Conservation (phyloP, 2,797 vertebrate species). For the Hirundo rustica region DNA sequence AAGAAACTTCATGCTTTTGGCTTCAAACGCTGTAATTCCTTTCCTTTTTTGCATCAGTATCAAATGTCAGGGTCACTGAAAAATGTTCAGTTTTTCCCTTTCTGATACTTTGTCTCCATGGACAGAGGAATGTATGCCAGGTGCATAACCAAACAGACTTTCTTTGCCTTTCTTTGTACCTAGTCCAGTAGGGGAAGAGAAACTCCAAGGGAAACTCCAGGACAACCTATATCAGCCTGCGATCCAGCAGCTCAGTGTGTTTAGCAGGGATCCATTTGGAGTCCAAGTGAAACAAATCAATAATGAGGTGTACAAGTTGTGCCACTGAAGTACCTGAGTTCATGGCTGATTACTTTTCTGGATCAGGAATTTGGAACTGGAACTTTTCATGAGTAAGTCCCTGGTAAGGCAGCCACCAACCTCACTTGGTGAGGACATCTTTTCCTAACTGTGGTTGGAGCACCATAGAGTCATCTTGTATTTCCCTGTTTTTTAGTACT, state of each 20-base stretch:
- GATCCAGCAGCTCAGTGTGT: neutral
- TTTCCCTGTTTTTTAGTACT: neutral
- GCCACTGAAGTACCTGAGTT: neutral
- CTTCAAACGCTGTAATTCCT: conserved; percentile 16
- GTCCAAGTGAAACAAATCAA: neutral
- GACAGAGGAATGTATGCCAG: conserved; percentile 41
- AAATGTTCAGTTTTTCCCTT: conserved; percentile 5
- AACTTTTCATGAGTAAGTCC: neutral
- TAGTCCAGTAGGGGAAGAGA: neutral
- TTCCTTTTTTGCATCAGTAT: conserved; percentile 53
- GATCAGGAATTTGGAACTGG: neutral
- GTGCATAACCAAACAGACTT: conserved; percentile 15
- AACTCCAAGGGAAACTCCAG: neutral
- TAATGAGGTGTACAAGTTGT: neutral
- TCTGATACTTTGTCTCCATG: conserved; percentile 33
- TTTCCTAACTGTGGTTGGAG: neutral
- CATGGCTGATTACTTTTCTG: neutral
- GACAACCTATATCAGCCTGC: neutral
- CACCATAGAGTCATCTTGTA: neutral
- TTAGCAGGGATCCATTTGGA: neutral
- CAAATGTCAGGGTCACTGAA: conserved; percentile 57
- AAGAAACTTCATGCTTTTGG: conserved; percentile 34
- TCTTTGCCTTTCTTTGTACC: conserved; percentile 28
- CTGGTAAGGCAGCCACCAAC: neutral
- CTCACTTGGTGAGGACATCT: neutral